Percentiles rank a stretch among this genome's conserved stretches.
These are phyloP conservation scores for Epicampocera succincta DNA, from an alignment of 2,888 invertebrate species.

Conservation along the genomic window DNA sequence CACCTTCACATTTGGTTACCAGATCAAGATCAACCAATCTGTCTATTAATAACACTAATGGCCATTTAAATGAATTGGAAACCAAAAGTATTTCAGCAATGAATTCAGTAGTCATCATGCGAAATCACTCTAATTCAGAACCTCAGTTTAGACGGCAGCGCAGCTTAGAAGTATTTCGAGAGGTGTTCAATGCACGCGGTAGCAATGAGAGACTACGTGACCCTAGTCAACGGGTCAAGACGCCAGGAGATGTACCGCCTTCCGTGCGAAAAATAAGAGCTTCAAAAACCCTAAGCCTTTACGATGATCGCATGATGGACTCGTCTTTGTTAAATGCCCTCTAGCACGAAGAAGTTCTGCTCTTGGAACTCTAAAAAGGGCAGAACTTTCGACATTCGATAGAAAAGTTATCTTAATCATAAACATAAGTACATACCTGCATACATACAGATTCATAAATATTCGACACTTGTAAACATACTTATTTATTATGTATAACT, in stretches of 20 bases:
- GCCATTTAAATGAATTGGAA: conserved; percentile 62
- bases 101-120: conserved; percentile 47
- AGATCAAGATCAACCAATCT: conserved; percentile 77
- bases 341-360: conserved; percentile 82
- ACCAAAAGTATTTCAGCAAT: conserved; percentile 62
- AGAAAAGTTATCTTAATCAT: conserved; percentile 41
- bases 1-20: conserved; percentile 77
- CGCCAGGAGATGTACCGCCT: conserved; percentile 91
- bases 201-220: conserved; percentile 86
- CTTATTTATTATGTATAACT: conserved; percentile 33
- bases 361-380: conserved; percentile 79
- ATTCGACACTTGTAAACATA: conserved; percentile 6
- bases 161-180: conserved; percentile 89
- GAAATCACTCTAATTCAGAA: conserved; percentile 57
- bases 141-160: conserved; percentile 84
- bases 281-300: conserved; percentile 90
- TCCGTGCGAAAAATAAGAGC: conserved; percentile 88
- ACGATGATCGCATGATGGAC: conserved; percentile 94
- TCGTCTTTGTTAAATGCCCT: conserved; percentile 80
- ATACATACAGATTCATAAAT: conserved; percentile 20
- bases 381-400: conserved; percentile 72
- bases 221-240: conserved; percentile 89
- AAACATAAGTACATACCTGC: conserved; percentile 5
- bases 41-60: conserved; percentile 71
- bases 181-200: conserved; percentile 86